Percentiles rank a stretch among this genome's conserved stretches.
These are phyloP conservation scores for Crambe crambe DNA, from an alignment of 37 sponge, comb jelly and placozoan species.

Conservation along the genomic window DNA sequence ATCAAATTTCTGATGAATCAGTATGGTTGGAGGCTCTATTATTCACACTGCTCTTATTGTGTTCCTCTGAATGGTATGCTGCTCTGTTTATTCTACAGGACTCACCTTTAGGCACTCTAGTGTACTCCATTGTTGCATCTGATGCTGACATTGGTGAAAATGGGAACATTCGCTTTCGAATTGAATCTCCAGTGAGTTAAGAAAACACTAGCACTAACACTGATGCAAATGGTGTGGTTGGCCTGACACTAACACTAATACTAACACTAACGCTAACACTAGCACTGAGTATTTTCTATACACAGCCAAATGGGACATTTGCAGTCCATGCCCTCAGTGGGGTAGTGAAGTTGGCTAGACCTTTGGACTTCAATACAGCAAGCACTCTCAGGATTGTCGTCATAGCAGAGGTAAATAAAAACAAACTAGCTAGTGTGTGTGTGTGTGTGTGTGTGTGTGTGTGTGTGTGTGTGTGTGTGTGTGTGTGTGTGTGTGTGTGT, in stretches of 20 bases:
- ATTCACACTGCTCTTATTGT: too few relatives aligned
- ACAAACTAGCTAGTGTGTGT: background rate
- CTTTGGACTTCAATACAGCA: background rate
- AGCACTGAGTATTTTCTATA: too few relatives aligned
- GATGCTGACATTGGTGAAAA: constrained; percentile 11
- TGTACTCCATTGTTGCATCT: background rate
- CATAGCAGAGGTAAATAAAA: constrained; percentile 14
- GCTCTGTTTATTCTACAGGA: background rate
- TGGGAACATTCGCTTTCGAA: background rate
- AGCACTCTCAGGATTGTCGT: background rate
- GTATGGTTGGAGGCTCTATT: too few relatives aligned
- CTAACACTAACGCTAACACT: too few relatives aligned
- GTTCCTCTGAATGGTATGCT: too few relatives aligned
- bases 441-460: background rate
- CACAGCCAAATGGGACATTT: constrained; percentile 5
- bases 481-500: too few relatives aligned
- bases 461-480: too few relatives aligned
- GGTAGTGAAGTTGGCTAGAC: background rate
- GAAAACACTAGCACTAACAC: too few relatives aligned
- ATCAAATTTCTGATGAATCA: too few relatives aligned
- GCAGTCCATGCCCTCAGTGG: background rate
- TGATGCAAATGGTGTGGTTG: too few relatives aligned
- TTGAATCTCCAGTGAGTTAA: constrained; percentile 3
- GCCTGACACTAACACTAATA: too few relatives aligned
- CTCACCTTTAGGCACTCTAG: background rate